Evolutionary conservation across 2,113 vertebrate species (phyloP), one percentile per base, ranked within the genome.

Genomic region (Pomatostomus ruficeps): DNA sequence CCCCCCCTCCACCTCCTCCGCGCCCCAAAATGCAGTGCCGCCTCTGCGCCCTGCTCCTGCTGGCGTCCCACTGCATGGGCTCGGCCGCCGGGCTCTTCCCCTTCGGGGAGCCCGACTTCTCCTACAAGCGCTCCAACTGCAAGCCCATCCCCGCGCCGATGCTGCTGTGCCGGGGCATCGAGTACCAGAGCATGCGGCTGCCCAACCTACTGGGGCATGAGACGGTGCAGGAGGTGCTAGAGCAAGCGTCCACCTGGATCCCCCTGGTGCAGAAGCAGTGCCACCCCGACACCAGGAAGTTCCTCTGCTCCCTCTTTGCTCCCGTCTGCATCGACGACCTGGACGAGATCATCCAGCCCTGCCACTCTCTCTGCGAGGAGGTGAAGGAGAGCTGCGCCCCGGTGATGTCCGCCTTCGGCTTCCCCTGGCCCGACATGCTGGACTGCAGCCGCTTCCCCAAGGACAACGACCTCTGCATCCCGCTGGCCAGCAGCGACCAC

Each of bases 151-250:
- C 99, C 7, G 97, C 98, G 36, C 98, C 98, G 59, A 97, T 99
- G 92, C 98, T 98, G 54, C 97, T 99, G 76, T 99, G 99, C 97
- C 98, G 98, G 81, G 99, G 99, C 63, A 99, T 99, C 59, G 99
- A 99, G 96, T 99, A 99, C 97, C 97, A 98, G 61, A 98, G 99
- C 96, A 99, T 99, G 99, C 97, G 99, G 89, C 98, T 99, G 89
- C 99, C 99, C 89, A 99, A 99, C 97, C 98, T 99, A 86, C 98
- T 99, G 91, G 99, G 99, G 21, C 99, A 99, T 94, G 99, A 99
- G 92, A 99, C 98, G 83, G 98, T 99, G 98, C 99, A 98, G 72
- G 99, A 99, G 93, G 99, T 99, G 77, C 96, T 99, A 97, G 99
- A 99, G 97, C 99, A 99, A 95, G 99, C 99, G 24, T 98, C 98